phyloP scores from a whole-genome alignment of 2,113 vertebrate species.

The Callipepla californica region DNA sequence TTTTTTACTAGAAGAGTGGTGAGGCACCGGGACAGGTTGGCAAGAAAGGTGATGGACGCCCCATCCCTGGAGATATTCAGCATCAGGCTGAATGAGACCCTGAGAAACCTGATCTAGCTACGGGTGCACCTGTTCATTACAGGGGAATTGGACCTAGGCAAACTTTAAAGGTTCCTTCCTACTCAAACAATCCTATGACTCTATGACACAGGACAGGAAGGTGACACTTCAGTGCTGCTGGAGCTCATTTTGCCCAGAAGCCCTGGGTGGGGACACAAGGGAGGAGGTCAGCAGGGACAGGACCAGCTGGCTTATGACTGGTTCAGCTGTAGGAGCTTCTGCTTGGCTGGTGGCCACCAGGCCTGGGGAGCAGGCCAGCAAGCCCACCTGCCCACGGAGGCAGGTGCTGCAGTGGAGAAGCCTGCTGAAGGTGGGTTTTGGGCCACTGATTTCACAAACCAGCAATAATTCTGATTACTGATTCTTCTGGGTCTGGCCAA shows the following conservation, averaged over 20 bases:
- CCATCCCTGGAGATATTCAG: too few species aligned
- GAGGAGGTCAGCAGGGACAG: background rate
- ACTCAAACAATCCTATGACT: too few species aligned
- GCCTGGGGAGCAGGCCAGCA: background rate
- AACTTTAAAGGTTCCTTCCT: too few species aligned
- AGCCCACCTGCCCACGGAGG: background rate
- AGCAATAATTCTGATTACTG: background rate
- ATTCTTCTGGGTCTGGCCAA: background rate
- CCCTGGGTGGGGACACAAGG: background rate
- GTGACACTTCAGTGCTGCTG: background rate
- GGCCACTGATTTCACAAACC: background rate
- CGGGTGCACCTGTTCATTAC: too few species aligned
- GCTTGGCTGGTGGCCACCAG: background rate
- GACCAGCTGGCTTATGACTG: background rate
- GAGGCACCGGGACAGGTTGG: too few species aligned
- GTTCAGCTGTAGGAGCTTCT: rapidly evolving
- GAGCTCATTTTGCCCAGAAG: background rate
- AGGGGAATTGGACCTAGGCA: too few species aligned
- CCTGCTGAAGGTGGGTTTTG: rapidly evolving
- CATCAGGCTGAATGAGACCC: too few species aligned
- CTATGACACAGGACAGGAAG: background rate
- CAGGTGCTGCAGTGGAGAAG: rapidly evolving
- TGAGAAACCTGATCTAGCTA: too few species aligned
- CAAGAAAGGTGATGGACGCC: too few species aligned
- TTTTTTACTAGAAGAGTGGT: too few species aligned